Evolutionary conservation across 2,113 vertebrate genomes (phyloP), one percentile per base, ranked within the genome.

Genomic region (Sorex fumeus): DNA sequence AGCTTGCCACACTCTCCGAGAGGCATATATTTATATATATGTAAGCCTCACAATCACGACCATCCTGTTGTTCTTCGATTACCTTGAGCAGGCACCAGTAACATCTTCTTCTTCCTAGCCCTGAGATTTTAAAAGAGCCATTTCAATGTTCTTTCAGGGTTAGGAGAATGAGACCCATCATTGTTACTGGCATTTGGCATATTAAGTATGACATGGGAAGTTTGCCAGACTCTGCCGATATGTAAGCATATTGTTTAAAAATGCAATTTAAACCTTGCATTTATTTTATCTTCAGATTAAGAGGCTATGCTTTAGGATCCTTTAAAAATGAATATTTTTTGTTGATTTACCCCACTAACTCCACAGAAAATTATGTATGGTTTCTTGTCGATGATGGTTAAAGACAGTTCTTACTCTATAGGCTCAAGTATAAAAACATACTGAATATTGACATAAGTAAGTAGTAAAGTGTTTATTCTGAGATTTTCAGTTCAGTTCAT

Each of bases 401-500:
- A 64, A 74, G 16, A 53, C 9, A 5, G 19, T 76, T 9, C 62
- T 34, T 5, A 91, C 13, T 13, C 7, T 47, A 8, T 60, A 60
- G 19, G 18, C 57, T 60, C 57, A 60, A 23, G 57, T 60, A 60
- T 30, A 32, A 45, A 34, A 67, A 0, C 36, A 72, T 47, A 64
- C 30, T 80, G 27, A 79, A 60, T 84, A 75, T 53, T 40, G 88
- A 66, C 34, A 81, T 18, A 32, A 75, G 78, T 10, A 34, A 75
- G 78, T 10, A 12, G 21, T 62, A 36, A 45, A 57, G 6, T 47
- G 21, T 23, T 86, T 11, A 57, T 57, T 72, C 25, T 40, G 66
- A 50, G 11, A 81, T 19, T n/a, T 75, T 75, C 60, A 91, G 75
- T 75, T 75, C 60, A 91, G 75, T 47, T 76, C 40, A 28, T 21